Evolutionary conservation across 2,888 invertebrate species (phyloP), one percentile per base, ranked within the genome.

Genomic region (Pimpla rufipes): DNA sequence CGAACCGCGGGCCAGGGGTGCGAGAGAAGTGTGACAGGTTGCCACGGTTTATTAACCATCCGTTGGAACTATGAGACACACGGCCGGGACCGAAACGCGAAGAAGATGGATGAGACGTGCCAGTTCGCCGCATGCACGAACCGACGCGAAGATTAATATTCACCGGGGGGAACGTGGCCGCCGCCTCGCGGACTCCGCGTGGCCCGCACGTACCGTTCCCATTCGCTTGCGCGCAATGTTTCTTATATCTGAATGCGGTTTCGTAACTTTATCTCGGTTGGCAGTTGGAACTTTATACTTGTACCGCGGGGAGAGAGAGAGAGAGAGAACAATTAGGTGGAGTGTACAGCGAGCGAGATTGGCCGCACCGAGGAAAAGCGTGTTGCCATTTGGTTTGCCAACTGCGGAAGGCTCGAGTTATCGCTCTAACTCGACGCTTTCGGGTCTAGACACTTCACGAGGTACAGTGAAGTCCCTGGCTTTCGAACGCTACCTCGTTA

Each of bases 41-140:
- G 57, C 37, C 55, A 37, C 37, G 66, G 73, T 66, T 79, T 79
- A 73, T 79, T 79, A 79, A 66, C 73, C 79, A 73, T 73, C 45
- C 55, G 57, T 52, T 64, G 21, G 50, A 79, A 64, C 62, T 71
- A 79, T 57, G 71, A 80, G 68, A 64, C 68, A 62, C 52, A 52
- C 42, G n/a, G 67, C 57, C 52, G 68, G 40, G 67, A 47, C 68
- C n/a, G 75, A 75, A 80, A 64, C 59, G 75, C 52, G 75, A 75
- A 70, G 80, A 80, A 80, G 80, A 80, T 80, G 74, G 62, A 80
- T 80, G 75, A 29, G 29, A 68, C 62, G 50, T 64, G 66, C 68
- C 68, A 75, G 74, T 52, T 80, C 40, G 62, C 42, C 52, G 68
- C 75, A 80, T 80, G 59, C 68, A 71, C 37, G 37, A 67, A 80